Evolutionary conservation across 2,113 vertebrate species (phyloP).

Genomic region (Erythrolamprus reginae): DNA sequence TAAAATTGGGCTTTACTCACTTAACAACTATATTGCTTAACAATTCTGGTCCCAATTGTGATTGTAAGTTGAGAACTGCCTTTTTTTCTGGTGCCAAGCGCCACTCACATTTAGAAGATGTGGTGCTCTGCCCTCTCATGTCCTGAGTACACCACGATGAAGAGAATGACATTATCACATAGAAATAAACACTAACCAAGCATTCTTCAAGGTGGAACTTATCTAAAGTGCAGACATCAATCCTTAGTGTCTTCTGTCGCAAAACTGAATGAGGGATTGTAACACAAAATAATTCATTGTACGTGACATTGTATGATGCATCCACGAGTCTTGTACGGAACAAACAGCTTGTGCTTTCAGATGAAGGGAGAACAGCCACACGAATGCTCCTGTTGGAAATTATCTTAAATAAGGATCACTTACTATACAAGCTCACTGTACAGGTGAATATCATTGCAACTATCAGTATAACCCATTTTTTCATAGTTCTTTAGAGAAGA

Average conservation of each 20-base stretch:
- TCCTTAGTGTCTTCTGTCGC: conserved; percentile 89
- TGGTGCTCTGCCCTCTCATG: not conserved
- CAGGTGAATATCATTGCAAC: not conserved
- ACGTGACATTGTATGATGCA: conserved; percentile 68
- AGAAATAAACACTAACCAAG: conserved; percentile 72
- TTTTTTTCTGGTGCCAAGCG: not conserved
- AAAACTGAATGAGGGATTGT: conserved; percentile 80
- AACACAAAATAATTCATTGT: conserved; percentile 86
- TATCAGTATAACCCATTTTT: not conserved
- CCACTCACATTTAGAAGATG: not conserved
- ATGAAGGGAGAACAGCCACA: conserved; percentile 83
- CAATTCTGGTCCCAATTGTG: not conserved
- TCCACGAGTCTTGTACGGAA: conserved; percentile 79
- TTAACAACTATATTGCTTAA: not conserved
- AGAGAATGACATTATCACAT: not conserved
- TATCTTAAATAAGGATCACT: not conserved
- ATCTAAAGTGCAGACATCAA: conserved; percentile 82
- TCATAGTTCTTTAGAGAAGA: not conserved
- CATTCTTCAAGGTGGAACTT: conserved; percentile 81
- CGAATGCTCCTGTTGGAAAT: conserved; percentile 77
- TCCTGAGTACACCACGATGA: not conserved
- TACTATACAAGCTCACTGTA: not conserved
- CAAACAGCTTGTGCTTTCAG: conserved; percentile 83
- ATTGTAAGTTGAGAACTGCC: not conserved
- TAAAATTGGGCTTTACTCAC: not conserved